Percentiles rank a stretch among this genome's conserved stretches.
phyloP scores from a whole-genome alignment of 1,140 invertebrate genomes.

The Hetaerina americana region DNA sequence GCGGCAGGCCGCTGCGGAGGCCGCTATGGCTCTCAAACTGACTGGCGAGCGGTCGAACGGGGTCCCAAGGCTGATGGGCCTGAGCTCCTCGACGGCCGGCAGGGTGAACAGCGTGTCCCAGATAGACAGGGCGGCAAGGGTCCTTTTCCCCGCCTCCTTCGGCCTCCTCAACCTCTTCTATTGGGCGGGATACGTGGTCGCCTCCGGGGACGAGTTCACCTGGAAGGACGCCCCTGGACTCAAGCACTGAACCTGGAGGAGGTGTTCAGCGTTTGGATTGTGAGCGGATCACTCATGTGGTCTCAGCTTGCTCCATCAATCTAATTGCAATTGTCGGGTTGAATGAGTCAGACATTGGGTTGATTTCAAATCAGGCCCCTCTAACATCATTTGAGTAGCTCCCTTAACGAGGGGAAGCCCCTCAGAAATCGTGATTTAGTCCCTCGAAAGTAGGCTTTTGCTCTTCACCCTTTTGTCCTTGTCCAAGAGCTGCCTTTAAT shows the following conservation, averaged over 20 bases:
- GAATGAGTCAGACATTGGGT: too few species aligned
- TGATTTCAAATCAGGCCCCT: not conserved
- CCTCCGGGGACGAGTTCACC: constrained; percentile 42
- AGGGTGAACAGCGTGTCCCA: constrained; percentile 76
- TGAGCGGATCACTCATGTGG: too few species aligned
- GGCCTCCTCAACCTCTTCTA: constrained; percentile 73
- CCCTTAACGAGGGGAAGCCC: too few species aligned
- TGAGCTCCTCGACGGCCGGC: constrained; percentile 20
- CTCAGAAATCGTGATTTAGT: too few species aligned
- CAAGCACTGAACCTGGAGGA: not conserved
- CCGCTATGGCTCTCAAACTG: constrained; percentile 27
- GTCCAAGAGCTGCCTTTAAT: too few species aligned
- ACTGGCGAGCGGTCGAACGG: constrained; percentile 46
- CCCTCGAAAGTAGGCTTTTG: too few species aligned
- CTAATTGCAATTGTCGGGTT: too few species aligned
- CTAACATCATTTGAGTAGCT: too few species aligned
- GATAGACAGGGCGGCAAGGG: constrained; percentile 71
- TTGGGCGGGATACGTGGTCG: constrained; percentile 56
- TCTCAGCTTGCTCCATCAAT: too few species aligned
- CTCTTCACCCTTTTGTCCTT: too few species aligned
- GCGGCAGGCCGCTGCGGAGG: constrained; percentile 34
- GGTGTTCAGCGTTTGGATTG: too few species aligned
- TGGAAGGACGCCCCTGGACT: constrained; percentile 45
- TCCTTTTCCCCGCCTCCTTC: constrained; percentile 79
- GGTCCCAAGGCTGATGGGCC: constrained; percentile 12